These are phyloP conservation scores for Meganola albula DNA, from an alignment of 2,888 invertebrate species.

Conservation along the genomic window DNA sequence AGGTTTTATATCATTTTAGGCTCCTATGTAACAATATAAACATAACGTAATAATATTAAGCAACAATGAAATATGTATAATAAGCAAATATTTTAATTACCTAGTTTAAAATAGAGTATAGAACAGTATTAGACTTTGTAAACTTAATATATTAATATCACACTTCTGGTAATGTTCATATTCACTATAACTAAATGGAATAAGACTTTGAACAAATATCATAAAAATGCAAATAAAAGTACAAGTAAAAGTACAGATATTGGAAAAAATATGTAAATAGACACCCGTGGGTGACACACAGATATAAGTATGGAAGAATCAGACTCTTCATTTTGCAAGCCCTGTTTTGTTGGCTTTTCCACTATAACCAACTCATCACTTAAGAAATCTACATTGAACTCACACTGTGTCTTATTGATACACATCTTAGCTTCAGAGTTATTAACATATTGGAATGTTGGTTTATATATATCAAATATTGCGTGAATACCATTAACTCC, in stretches of 20 bases:
- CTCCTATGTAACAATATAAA: no score
- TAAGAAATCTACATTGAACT: conserved; percentile 83
- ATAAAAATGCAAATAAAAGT: conserved; percentile 89
- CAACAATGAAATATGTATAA: no score
- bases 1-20: no score
- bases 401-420: conserved; percentile 86
- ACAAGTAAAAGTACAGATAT: conserved; percentile 85
- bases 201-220: conserved; percentile 59
- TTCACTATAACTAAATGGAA: conserved; percentile 55
- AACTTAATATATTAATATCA: conserved; percentile 69
- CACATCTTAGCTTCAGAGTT: conserved; percentile 82
- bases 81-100: no score
- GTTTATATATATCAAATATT: conserved; percentile 90
- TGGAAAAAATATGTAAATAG: conserved; percentile 88
- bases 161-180: conserved; percentile 66
- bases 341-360: conserved; percentile 89
- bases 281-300: conserved; percentile 87
- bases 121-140: conserved; percentile 23
- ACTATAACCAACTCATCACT: conserved; percentile 89
- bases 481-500: conserved; percentile 89
- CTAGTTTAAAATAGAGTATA: no score
- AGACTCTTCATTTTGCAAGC: conserved; percentile 85
- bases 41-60: no score
- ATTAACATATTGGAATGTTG: conserved; percentile 87
- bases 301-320: conserved; percentile 85